These are phyloP conservation scores for Danio jaintianensis DNA, from an alignment of 2,797 vertebrate species.

Conservation along the genomic window DNA sequence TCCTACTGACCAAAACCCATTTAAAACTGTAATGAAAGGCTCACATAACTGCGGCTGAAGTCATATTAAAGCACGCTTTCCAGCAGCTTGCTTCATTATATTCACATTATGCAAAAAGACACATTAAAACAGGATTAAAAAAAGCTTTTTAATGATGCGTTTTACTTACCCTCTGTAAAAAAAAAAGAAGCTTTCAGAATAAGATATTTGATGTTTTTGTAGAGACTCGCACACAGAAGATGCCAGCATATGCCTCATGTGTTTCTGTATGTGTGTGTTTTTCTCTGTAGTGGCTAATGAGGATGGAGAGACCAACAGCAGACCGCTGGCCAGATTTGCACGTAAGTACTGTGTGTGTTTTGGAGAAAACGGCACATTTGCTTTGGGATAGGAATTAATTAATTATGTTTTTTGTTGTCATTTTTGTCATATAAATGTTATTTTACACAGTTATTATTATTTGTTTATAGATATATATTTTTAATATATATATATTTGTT, in stretches of 20 bases:
- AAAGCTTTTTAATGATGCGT: conserved; percentile 2
- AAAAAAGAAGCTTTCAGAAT: conserved; percentile 19
- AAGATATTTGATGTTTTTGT: background rate
- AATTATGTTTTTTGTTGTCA: no score
- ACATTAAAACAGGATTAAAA: background rate
- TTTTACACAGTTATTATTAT: no score
- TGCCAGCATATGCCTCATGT: background rate
- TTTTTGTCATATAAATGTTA: no score
- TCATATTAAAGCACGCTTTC: background rate
- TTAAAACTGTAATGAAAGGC: conserved; percentile 17
- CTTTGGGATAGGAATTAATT: no score
- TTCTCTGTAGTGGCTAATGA: conserved; percentile 88
- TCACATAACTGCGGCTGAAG: conserved; percentile 5
- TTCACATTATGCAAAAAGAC: conserved; percentile 23
- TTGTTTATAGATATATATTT: no score
- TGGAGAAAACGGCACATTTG: conserved; percentile 7
- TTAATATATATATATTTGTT: no score
- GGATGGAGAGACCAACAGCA: conserved; percentile 84
- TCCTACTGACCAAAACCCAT: background rate
- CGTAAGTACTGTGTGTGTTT: conserved; percentile 78
- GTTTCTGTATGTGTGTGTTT: conserved; percentile 30
- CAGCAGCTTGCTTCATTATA: conserved; percentile 16
- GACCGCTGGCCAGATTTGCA: conserved; percentile 85
- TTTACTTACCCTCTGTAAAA: background rate
- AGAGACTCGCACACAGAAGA: conserved; percentile 23